Base-by-base conservation (phyloP, 2,113 vertebrate species). In the Sapayoa aenigma region DNA sequence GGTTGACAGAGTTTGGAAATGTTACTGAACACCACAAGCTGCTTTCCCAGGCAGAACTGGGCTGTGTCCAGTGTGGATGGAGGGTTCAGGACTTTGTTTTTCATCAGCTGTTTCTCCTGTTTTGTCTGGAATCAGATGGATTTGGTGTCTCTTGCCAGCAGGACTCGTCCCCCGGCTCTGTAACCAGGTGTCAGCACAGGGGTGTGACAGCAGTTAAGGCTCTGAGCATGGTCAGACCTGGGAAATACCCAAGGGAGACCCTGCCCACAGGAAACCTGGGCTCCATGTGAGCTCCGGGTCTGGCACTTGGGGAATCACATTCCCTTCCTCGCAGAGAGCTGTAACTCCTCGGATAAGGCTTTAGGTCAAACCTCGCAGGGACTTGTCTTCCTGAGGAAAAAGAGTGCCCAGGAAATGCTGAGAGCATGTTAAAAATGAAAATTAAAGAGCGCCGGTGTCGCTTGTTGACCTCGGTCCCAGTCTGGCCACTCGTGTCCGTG, bases 381-480 rank as follows among this genome's bases (percentile, higher is more conserved):
- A 14, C 12, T 41, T n/a, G 11, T 28, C 52, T 37, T 58, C 39
- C 62, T 21, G 9, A 24, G 86, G 58, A 33, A 16, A 18, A 80
- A 55, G 20, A 65, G 24, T 10, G 21, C 69, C 4, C 46, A 12
- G 81, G 14, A 16, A 23, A 9, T 3, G 13, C 24, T 35, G 8
- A 18, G 22, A 52, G 60, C 39, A 1, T 1, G 5, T 66, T 50
- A 3, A 50, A 42, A 31, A 21, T n/a, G 23, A 41, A 5, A 16
- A 6, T 19, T 3, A 1, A 31, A 25, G 44, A 16, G 49, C 9
- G 1, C 5, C 19, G 80, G 42, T 16, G 4, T 30, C 20, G 19
- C 28, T 22, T 30, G 10, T 2, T 50, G 84, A 18, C 30, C 60
- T 66, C 9, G 0, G 18, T 65, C 39, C 4, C 22, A 9, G 0